Conservation (phyloP, 2,113 vertebrate species). For the Oreotrochilus melanogaster region DNA sequence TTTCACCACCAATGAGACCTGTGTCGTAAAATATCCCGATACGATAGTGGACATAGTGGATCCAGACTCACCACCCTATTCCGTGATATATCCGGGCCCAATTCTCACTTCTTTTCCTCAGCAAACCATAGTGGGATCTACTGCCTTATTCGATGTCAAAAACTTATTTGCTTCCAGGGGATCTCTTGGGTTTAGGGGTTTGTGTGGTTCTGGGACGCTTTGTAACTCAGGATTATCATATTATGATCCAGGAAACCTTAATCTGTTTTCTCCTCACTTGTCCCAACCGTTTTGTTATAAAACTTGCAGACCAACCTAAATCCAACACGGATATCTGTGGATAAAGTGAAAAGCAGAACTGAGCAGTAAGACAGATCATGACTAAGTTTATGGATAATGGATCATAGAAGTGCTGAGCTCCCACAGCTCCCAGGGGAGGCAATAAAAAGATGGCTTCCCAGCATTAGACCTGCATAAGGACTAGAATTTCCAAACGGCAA, state of each 20-base stretch:
- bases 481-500: background rate
- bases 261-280: background rate
- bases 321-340: background rate
- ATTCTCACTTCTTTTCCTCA: conserved; percentile 65
- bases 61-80: background rate
- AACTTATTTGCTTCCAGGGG: background rate
- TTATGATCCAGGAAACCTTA: background rate
- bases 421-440: background rate
- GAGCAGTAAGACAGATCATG: conserved; percentile 14
- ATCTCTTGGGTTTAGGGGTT: background rate
- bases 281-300: background rate
- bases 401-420: conserved; percentile 57
- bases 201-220: background rate
- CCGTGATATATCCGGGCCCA: conserved; percentile 42
- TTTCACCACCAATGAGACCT: background rate
- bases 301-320: conserved; percentile 30
- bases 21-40: conserved; percentile 27
- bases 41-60: conserved; percentile 44
- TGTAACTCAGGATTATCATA: background rate
- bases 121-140: conserved; percentile 49
- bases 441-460: background rate
- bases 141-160: background rate
- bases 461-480: background rate
- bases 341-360: background rate
- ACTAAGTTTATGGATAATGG: conserved; percentile 45